phyloP scores from a whole-genome alignment of 2,888 invertebrate species.

The Clepsis dumicolana region DNA sequence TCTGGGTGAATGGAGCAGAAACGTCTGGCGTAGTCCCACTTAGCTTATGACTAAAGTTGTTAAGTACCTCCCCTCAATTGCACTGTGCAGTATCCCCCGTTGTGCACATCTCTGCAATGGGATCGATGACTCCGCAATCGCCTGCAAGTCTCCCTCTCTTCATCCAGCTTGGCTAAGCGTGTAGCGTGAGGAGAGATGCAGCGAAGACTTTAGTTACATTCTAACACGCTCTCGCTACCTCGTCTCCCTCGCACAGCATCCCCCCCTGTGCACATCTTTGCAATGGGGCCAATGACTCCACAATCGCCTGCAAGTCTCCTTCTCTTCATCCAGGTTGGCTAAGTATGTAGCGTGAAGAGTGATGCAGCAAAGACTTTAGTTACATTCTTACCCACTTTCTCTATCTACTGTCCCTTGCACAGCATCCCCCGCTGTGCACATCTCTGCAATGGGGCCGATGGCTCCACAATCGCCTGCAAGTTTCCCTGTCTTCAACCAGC shows the following conservation, averaged over 20 bases:
- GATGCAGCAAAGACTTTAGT: too few relatives aligned
- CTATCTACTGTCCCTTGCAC: neutral
- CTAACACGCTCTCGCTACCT: too few relatives aligned
- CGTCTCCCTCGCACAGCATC: constrained; percentile 13
- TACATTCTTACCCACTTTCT: too few relatives aligned
- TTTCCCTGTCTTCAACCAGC: constrained; percentile 54
- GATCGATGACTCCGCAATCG: constrained; percentile 65
- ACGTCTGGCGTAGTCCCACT: too few relatives aligned
- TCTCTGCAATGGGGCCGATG: constrained; percentile 71
- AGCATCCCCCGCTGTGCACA: constrained; percentile 48
- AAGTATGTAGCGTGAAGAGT: too few relatives aligned
- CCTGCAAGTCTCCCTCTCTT: constrained; percentile 50
- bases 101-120: constrained; percentile 64
- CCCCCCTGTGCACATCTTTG: constrained; percentile 53
- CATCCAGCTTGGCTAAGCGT: too few relatives aligned
- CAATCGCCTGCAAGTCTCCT: constrained; percentile 50
- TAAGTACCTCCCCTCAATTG: neutral
- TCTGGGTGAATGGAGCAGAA: too few relatives aligned
- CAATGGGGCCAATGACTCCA: constrained; percentile 73
- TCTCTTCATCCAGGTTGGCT: too few relatives aligned
- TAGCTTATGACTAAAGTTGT: too few relatives aligned
- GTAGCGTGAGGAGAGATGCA: too few relatives aligned
- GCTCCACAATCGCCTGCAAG: constrained; percentile 56
- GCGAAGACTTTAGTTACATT: too few relatives aligned
- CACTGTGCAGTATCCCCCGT: constrained; percentile 39